A percentile compares a stretch with the other conserved stretches of the same genome.
These are phyloP conservation scores for Anthopleura sola DNA, from an alignment of 64 coral and sea anemone genomes.

Conservation along the genomic window DNA sequence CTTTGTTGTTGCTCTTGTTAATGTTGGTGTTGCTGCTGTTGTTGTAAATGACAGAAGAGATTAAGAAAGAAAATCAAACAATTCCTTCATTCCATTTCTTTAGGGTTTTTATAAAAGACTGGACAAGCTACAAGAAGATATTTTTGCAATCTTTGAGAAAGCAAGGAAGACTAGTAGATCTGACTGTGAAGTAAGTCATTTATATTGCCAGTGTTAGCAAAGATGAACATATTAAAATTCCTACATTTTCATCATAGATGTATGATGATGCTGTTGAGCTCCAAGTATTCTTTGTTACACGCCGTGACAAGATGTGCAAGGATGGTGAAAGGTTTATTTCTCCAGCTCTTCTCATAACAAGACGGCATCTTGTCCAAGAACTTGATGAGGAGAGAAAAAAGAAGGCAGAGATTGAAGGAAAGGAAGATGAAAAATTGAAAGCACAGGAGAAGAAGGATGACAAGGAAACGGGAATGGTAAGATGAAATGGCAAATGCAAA, in stretches of 20 bases:
- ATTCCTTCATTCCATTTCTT: background rate
- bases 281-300: slow-evolving; percentile 64
- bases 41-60: background rate
- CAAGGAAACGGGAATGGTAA: slow-evolving; percentile 9
- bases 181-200: slow-evolving; percentile 73
- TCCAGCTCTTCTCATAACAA: slow-evolving; percentile 82
- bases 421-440: slow-evolving; percentile 54
- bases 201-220: too few species aligned
- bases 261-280: slow-evolving; percentile 96
- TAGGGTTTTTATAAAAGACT: slow-evolving; percentile 85
- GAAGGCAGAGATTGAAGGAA: slow-evolving; percentile 57
- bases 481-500: background rate
- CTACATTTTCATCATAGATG: slow-evolving; percentile 32
- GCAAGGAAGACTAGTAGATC: slow-evolving; percentile 77
- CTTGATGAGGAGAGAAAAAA: slow-evolving; percentile 89
- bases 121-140: slow-evolving; percentile 89
- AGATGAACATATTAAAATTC: too few species aligned
- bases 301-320: slow-evolving; percentile 91
- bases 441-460: slow-evolving; percentile 46
- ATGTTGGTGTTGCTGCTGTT: too few species aligned
- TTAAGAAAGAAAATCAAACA: background rate
- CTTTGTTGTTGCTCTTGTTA: background rate
- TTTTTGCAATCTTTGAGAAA: slow-evolving; percentile 94
- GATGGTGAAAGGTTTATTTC: slow-evolving; percentile 97
- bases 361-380: slow-evolving; percentile 75